phyloP scores from a whole-genome alignment of 2,113 vertebrate genomes.

The Urocynchramus pylzowi region DNA sequence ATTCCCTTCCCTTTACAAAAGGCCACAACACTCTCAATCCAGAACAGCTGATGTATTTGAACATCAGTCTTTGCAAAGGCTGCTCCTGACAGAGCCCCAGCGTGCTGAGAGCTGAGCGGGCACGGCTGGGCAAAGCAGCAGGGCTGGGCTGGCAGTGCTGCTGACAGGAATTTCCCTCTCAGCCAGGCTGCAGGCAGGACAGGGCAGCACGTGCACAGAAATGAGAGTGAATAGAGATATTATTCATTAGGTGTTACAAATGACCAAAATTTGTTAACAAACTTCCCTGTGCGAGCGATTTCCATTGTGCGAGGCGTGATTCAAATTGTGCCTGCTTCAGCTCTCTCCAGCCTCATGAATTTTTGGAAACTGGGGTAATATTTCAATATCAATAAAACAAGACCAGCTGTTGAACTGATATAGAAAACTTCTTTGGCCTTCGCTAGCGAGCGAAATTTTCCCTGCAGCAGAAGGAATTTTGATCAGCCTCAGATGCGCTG shows the following conservation, averaged over 20 bases:
- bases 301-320: not conserved
- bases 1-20: not conserved
- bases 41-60: not conserved
- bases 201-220: rapidly evolving
- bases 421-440: not conserved
- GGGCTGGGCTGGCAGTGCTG: not conserved
- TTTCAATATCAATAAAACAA: constrained; percentile 12
- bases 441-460: constrained; percentile 2
- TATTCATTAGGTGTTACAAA: not conserved
- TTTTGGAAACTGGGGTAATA: not conserved
- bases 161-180: not conserved
- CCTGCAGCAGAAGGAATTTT: not conserved
- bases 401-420: constrained; percentile 7
- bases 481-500: not conserved
- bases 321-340: not conserved
- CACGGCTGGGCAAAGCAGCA: too few relatives aligned
- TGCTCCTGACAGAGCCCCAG: not conserved
- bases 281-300: not conserved
- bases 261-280: not conserved
- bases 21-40: not conserved
- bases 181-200: not conserved
- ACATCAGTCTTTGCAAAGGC: not conserved
- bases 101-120: not conserved
- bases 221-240: rapidly evolving
- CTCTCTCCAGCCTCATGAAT: not conserved